These are phyloP conservation scores for Sebastiscus tertius DNA, from an alignment of 2,797 vertebrate genomes.

Conservation along the genomic window DNA sequence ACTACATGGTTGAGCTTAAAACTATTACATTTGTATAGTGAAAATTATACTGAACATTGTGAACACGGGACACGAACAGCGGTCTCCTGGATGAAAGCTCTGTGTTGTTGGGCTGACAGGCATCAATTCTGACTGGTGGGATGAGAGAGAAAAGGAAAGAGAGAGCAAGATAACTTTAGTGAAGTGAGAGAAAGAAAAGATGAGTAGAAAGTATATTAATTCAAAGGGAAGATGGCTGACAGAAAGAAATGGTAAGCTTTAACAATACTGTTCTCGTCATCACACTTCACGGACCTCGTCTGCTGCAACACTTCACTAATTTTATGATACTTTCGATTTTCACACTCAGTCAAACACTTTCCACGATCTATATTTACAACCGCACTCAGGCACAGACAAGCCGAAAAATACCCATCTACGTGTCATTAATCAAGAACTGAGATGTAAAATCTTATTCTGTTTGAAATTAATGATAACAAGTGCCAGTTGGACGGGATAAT, in stretches of 20 bases:
- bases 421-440: conserved; percentile 51
- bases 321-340: conserved; percentile 64
- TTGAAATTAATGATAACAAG: conserved; percentile 32
- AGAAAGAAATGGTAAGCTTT: conserved; percentile 19
- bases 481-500: neutral
- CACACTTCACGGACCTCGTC: conserved; percentile 30
- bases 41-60: too few species aligned
- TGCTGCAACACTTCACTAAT: conserved; percentile 52
- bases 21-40: too few species aligned
- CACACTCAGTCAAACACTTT: conserved; percentile 58
- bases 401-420: conserved; percentile 26
- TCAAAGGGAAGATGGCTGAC: conserved; percentile 12
- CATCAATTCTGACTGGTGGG: neutral
- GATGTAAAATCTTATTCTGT: conserved; percentile 35
- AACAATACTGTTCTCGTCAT: conserved; percentile 11
- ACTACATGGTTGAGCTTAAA: too few species aligned
- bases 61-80: too few species aligned
- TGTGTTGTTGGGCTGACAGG: too few species aligned
- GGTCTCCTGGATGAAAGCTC: too few species aligned
- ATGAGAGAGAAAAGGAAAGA: neutral
- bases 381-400: neutral
- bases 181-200: neutral
- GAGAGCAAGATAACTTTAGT: neutral
- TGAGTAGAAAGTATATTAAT: neutral
- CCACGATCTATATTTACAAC: conserved; percentile 39